phyloP scores from a whole-genome alignment of 2,797 vertebrate genomes.

The Zonotrichia albicollis region DNA sequence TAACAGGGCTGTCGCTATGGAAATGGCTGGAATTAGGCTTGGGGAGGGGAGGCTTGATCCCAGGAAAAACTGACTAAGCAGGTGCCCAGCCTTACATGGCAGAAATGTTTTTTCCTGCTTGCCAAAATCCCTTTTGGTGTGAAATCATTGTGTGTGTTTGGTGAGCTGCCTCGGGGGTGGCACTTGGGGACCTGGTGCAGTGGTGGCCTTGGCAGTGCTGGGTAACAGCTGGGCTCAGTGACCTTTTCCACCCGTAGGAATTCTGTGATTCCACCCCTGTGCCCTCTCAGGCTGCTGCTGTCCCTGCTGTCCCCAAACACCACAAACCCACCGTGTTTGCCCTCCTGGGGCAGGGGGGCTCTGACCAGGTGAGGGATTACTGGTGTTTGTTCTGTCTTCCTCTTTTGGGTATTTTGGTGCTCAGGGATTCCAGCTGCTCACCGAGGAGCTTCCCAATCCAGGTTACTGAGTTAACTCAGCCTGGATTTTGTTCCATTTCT shows the following conservation, averaged over 20 bases:
- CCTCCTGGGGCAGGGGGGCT: neutral
- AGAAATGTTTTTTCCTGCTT: neutral
- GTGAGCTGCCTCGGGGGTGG: fast-evolving
- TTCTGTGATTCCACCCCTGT: neutral
- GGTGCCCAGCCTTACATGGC: fast-evolving
- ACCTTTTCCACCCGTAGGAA: neutral
- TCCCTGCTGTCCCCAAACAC: neutral
- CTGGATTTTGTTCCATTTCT: neutral
- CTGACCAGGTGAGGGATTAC: neutral
- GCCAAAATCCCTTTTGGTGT: neutral
- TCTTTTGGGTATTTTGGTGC: neutral
- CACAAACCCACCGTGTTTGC: neutral
- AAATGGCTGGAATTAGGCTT: neutral
- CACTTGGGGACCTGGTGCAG: neutral
- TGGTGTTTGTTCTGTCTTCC: neutral
- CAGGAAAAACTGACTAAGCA: neutral
- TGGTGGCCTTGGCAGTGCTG: neutral
- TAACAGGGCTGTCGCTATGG: neutral
- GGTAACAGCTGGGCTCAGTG: neutral
- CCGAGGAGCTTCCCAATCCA: neutral
- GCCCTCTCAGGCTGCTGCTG: fast-evolving
- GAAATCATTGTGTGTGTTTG: fast-evolving
- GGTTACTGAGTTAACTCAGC: neutral
- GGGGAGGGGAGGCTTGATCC: neutral
- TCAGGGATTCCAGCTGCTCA: neutral